Conservation (phyloP, 2,113 vertebrate genomes). For the Theropithecus gelada region DNA sequence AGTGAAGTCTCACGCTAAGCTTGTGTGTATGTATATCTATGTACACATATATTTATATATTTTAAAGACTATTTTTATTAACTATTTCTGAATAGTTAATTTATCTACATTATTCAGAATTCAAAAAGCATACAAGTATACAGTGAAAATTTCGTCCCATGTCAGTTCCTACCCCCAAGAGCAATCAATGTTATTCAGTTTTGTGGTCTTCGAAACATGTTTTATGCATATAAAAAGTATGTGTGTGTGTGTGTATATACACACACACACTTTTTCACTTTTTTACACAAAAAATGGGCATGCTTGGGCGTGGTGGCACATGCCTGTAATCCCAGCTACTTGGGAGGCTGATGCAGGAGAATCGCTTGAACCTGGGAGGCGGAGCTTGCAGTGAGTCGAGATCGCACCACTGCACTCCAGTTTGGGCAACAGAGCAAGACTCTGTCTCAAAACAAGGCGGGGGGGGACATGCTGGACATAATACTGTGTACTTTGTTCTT, state of each 20-base stretch:
- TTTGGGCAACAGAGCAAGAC: too few species aligned
- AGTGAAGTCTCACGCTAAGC: background rate
- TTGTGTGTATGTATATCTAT: background rate
- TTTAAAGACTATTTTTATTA: too few species aligned
- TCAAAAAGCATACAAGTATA: background rate
- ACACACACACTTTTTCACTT: background rate
- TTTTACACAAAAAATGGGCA: conserved; percentile 36
- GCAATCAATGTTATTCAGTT: background rate
- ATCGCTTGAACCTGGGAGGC: too few species aligned
- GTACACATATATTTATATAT: too few species aligned
- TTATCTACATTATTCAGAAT: conserved; percentile 33
- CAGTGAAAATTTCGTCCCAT: background rate
- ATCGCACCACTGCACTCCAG: too few species aligned
- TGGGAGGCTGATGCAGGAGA: too few species aligned
- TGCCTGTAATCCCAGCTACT: too few species aligned
- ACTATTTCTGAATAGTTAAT: background rate
- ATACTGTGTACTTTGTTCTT: background rate
- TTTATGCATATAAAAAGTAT: background rate
- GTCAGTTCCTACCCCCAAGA: background rate
- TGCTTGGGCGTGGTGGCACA: too few species aligned
- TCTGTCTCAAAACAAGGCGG: fast-evolving
- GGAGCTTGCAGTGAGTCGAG: too few species aligned
- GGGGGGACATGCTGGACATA: background rate
- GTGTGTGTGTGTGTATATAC: background rate
- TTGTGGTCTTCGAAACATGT: background rate